Evolutionary conservation across 2,797 vertebrate genomes (phyloP).

Genomic region (Enteromius mattozi): DNA sequence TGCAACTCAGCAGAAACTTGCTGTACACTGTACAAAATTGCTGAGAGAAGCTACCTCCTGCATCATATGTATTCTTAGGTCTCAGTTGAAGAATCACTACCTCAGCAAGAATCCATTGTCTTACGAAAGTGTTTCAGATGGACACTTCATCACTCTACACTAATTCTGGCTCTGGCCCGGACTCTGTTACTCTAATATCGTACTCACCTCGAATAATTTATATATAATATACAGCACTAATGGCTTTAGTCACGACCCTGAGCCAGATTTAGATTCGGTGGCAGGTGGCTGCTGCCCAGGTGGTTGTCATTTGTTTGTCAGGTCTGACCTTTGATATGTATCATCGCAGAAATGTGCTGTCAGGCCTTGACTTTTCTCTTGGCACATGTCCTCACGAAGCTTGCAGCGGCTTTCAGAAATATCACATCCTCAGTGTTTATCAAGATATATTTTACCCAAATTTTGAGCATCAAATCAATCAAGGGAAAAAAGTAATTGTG

Average conservation of each 20-base stretch:
- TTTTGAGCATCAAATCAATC: background rate
- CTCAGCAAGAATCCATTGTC: constrained; percentile 47
- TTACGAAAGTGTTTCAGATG: constrained; percentile 29
- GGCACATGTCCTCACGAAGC: background rate
- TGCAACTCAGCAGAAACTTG: constrained; percentile 56
- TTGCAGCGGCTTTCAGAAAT: background rate
- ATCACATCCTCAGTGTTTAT: background rate
- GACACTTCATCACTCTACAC: constrained; percentile 37
- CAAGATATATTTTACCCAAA: background rate
- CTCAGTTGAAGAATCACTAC: constrained; percentile 28
- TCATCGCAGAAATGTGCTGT: constrained; percentile 10
- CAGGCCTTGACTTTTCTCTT: constrained; percentile 23
- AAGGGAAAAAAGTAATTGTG: background rate
- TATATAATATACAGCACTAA: background rate
- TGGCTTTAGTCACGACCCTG: constrained; percentile 9
- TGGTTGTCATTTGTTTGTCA: constrained; percentile 23
- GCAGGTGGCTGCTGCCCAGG: constrained; percentile 39
- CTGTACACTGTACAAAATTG: constrained; percentile 33
- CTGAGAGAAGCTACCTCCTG: constrained; percentile 43
- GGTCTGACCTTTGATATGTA: constrained; percentile 48
- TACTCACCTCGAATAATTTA: background rate
- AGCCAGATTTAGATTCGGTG: constrained; percentile 40
- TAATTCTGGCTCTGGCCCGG: constrained; percentile 25
- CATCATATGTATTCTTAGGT: constrained; percentile 38
- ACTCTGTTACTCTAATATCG: constrained; percentile 42